Percentiles rank a stretch among this genome's conserved stretches.
Conservation (phyloP, 2,113 vertebrate species). For the Mus pahari region DNA sequence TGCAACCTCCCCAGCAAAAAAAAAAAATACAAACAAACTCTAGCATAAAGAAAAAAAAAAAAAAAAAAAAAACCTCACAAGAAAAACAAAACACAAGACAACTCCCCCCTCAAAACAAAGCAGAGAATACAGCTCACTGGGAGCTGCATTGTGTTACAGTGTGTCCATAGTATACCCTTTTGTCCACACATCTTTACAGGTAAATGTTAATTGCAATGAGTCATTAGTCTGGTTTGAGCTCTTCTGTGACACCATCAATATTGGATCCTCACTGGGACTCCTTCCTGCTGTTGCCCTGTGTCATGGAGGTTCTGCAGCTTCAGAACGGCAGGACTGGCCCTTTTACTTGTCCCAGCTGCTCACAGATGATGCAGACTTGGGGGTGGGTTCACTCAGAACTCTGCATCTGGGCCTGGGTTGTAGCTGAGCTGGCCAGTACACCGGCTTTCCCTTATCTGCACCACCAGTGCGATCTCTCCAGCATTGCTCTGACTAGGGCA, state of each 20-base stretch:
- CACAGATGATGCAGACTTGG: neutral
- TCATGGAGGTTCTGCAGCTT: neutral
- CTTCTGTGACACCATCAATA: neutral
- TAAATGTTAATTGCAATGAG: neutral
- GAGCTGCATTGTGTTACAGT: neutral
- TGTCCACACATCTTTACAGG: neutral
- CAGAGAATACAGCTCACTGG: neutral
- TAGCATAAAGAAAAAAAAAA: no score
- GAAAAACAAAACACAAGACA: neutral
- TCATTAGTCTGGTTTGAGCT: neutral
- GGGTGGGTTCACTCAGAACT: neutral
- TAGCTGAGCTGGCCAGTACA: neutral
- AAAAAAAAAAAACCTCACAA: neutral
- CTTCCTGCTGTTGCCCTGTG: neutral
- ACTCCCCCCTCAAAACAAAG: neutral
- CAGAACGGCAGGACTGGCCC: neutral
- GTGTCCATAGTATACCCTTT: neutral
- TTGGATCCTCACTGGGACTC: neutral
- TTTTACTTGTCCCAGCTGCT: neutral
- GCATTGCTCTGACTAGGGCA: neutral
- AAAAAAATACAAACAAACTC: neutral
- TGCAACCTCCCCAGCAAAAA: neutral
- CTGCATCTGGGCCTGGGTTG: neutral
- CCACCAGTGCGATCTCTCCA: neutral
- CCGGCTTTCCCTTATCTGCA: neutral